Base-by-base conservation (phyloP, 2,797 vertebrate species). In the Otolemur crassicaudatus region DNA sequence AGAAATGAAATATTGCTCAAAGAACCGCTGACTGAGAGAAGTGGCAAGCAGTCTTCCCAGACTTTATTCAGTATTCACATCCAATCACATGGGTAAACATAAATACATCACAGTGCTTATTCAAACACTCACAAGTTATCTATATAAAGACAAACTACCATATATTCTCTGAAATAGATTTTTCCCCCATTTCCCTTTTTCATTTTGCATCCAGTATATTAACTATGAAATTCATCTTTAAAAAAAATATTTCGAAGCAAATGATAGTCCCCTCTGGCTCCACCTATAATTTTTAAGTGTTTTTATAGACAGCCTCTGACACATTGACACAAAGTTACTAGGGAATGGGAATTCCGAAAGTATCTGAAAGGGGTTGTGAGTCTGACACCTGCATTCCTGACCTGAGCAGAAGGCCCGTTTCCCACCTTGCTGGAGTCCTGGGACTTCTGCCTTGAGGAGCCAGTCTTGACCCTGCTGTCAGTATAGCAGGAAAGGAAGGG, bases 1-100 rank as follows among this genome's bases (percentile, higher is more conserved):
- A 85, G 67, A 85, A 87, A 88, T 96, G 94, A 91, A 92, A 86
- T 94, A 92, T n/a, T 8, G 37, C 94, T 91, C 25, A 20, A 65
- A 84, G 88, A 97, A 83, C 67, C 69, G 43, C 95, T 95, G 56
- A 83, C 87, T 94, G 84, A 81, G 95, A 89, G 83, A 94, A 97
- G 96, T 60, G 87, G 91, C 76, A 87, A 96, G 89, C 87, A 91
- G 58, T 77, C 77, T 91, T 87, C 77, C 29, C 17, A 8, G 94
- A 25, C 87, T 96, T 75, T 87, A 88, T 88, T 96, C 97, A 94
- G 87, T 46, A 73, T 29, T 96, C 94, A 92, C 82, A 93, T 91
- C 95, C 96, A 96, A 65, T 97, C 96, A 85, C 91, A 93, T 67
- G 34, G 53, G 91, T 94, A 91, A 95, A 97, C 96, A 87, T 93